Evolutionary conservation across 2,113 vertebrate species (phyloP).

Genomic region (Pagrus major): DNA sequence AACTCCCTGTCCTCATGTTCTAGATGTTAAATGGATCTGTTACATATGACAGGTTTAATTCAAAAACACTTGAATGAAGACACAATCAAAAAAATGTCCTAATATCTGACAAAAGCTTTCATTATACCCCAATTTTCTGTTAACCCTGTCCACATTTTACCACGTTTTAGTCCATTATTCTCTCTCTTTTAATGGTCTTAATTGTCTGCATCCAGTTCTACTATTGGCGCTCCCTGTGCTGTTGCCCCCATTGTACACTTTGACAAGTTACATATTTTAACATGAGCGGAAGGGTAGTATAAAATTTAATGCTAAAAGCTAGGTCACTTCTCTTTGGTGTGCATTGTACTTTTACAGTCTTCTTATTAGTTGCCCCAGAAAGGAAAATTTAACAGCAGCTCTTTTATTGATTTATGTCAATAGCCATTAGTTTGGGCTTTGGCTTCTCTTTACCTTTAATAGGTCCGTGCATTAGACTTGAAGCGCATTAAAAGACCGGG

Average conservation of each 20-base stretch:
- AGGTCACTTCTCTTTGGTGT: constrained; percentile 78
- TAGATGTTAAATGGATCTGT: constrained; percentile 58
- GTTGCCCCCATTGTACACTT: constrained; percentile 65
- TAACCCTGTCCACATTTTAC: neutral
- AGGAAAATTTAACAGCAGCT: constrained; percentile 76
- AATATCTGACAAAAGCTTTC: neutral
- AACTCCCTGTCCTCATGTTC: constrained; percentile 47
- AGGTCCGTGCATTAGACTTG: constrained; percentile 60
- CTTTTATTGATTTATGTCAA: constrained; percentile 83
- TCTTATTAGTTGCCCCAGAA: constrained; percentile 77
- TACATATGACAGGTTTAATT: constrained; percentile 43
- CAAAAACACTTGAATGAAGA: neutral
- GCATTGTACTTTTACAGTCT: constrained; percentile 79
- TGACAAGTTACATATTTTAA: constrained; percentile 78
- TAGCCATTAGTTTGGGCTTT: constrained; percentile 78
- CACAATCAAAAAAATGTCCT: neutral
- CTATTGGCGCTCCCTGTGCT: constrained; percentile 48
- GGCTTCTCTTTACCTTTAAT: constrained; percentile 72
- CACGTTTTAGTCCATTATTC: constrained; percentile 14
- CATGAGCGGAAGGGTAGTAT: constrained; percentile 65
- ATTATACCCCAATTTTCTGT: constrained; percentile 9
- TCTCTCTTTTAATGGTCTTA: constrained; percentile 18
- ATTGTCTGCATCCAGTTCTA: constrained; percentile 31
- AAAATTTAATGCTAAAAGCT: constrained; percentile 74
- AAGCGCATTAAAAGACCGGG: constrained; percentile 65